Evolutionary conservation across 1,140 invertebrate species (phyloP).

Genomic region (Nymphalis io): DNA sequence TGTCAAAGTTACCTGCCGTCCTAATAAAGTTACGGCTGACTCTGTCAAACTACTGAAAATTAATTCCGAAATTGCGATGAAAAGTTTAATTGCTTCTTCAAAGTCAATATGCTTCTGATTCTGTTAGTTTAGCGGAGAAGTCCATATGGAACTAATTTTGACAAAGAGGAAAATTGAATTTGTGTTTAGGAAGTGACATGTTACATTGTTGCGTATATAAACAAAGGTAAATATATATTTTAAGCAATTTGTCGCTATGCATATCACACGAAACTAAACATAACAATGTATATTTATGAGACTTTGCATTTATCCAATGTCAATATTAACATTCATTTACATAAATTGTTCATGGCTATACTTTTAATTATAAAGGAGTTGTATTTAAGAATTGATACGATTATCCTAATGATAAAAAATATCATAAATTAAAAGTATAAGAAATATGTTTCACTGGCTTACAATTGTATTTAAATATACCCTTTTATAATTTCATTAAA

Average conservation of each 20-base stretch:
- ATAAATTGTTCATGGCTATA: too few relatives aligned
- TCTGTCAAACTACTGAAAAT: constrained; percentile 76
- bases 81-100: constrained; percentile 79
- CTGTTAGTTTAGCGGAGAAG: constrained; percentile 54
- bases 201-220: constrained; percentile 30
- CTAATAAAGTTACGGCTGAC: constrained; percentile 68
- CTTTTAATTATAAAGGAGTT: too few relatives aligned
- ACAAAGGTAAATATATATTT: constrained; percentile 18
- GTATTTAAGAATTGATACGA: too few relatives aligned
- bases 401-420: too few relatives aligned
- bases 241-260: neutral
- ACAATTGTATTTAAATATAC: too few relatives aligned
- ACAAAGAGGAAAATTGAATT: constrained; percentile 55
- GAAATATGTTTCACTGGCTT: too few relatives aligned
- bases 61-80: constrained; percentile 75
- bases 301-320: neutral
- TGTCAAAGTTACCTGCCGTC: constrained; percentile 58
- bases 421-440: too few relatives aligned
- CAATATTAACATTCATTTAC: too few relatives aligned
- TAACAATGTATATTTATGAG: neutral
- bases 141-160: constrained; percentile 51
- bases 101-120: constrained; percentile 67
- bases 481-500: too few relatives aligned
- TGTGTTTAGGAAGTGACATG: constrained; percentile 34
- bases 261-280: neutral